Evolutionary conservation across 2,888 invertebrate genomes (phyloP).

Genomic region (Cepaea hortensis): DNA sequence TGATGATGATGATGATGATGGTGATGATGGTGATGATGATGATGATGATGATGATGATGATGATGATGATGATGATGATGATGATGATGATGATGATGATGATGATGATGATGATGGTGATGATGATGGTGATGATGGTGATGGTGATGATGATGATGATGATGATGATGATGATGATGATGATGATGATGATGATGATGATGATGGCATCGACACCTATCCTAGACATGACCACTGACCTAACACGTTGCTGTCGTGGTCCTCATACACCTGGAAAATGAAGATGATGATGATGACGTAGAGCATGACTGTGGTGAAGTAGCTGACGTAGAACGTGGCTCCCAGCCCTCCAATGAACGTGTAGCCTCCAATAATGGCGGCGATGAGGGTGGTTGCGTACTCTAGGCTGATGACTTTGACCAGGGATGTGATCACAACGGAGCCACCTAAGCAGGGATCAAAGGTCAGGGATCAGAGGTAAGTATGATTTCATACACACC

Average conservation of each 20-base stretch:
- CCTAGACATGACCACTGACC: slow-evolving; percentile 53
- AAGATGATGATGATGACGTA: slow-evolving; percentile 73
- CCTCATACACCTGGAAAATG: slow-evolving; percentile 69
- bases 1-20: slow-evolving; percentile 18
- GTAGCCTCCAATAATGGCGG: slow-evolving; percentile 71
- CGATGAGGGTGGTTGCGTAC: slow-evolving; percentile 72
- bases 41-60: slow-evolving; percentile 8
- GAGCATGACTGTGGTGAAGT: slow-evolving; percentile 75
- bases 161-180: slow-evolving; percentile 17
- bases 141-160: neutral
- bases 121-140: slow-evolving; percentile 11
- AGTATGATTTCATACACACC: too few species aligned
- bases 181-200: neutral
- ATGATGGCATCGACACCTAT: neutral
- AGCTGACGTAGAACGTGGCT: slow-evolving; percentile 76
- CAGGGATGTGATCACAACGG: slow-evolving; percentile 73
- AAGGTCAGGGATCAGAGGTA: too few species aligned
- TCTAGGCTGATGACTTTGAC: slow-evolving; percentile 71
- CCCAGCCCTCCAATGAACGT: slow-evolving; percentile 74
- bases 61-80: slow-evolving; percentile 18
- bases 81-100: neutral
- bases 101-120: neutral
- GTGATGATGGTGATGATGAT: neutral
- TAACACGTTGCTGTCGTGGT: slow-evolving; percentile 55
- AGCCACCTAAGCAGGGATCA: slow-evolving; percentile 63